Conservation (phyloP, 2,113 vertebrate genomes). For the Marmota monax region DNA sequence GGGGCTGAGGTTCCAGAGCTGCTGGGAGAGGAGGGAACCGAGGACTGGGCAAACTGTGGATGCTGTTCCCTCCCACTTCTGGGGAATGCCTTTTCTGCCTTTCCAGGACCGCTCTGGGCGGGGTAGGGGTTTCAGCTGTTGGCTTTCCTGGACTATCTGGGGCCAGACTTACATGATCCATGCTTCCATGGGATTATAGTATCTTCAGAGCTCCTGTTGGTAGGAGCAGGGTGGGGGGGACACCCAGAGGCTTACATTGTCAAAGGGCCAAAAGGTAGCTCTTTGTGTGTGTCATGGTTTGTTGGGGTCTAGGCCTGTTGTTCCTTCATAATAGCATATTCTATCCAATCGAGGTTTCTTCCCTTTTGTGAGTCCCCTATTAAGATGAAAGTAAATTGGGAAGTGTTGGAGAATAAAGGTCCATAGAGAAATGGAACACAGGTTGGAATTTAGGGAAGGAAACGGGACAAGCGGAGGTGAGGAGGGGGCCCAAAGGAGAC, state of each 20-base stretch:
- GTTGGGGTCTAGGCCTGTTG: not conserved
- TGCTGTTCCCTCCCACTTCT: not conserved
- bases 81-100: not conserved
- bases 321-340: not conserved
- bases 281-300: not conserved
- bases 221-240: not conserved
- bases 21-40: not conserved
- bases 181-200: not conserved
- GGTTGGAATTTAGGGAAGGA: not conserved
- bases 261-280: not conserved
- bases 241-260: not conserved
- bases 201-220: not conserved
- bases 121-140: not conserved
- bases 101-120: not conserved
- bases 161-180: not conserved
- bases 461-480: constrained; percentile 36
- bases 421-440: not conserved
- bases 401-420: constrained; percentile 39
- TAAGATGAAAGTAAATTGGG: not conserved
- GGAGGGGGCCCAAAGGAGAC: not conserved
- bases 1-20: not conserved
- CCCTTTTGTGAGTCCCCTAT: not conserved
- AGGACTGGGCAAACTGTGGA: not conserved
- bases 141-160: not conserved
- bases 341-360: not conserved